Base-by-base conservation (phyloP, 1,140 invertebrate species). In the Bombus consobrinus region DNA sequence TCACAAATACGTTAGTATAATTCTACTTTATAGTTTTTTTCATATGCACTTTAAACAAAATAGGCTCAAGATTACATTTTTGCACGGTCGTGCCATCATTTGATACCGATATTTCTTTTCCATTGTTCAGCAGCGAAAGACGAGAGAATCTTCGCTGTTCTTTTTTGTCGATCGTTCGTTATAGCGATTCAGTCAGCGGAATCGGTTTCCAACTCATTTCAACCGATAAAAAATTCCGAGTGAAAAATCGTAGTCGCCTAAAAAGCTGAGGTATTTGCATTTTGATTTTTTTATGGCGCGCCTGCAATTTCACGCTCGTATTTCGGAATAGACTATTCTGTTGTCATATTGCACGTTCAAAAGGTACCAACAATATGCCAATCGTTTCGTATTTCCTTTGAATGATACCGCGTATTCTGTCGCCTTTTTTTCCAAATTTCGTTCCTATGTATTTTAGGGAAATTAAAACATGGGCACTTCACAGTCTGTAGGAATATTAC, bases 151-250 rank as follows among this genome's bases (percentile, higher is more conserved):
- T 72, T 77, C 69, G 86, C 75, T 82, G 43, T 77, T 37, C 64
- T 77, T n/a, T 47, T 87, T 77, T 73, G 78, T 82, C 64, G 81
- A 22, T 10, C 62, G 81, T 82, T 68, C 37, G 81, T 75, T 41
- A 68, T 57, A 18, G 39, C 25, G 57, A 86, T 75, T 87, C 86
- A 76, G 86, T 87, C 86, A 87, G 78, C 84, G 43, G 74, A 87
- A 87, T 87, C 84, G 43, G 75, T 74, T 87, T 87, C 85, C 76
- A 72, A 64, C n/a, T 87, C 84, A 59, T 81, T 87, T 87, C 84
- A 59, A 25, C 25, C n/a, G 71, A 87, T 82, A 87, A 87, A 86
- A 66, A 86, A 34, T 76, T 76, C n/a, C 18, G 9, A 43, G 22
- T 13, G 76, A 78, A 43, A 43, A 66, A 78, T 66, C 76, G 59